A percentile compares a stretch with the other conserved stretches of the same genome.
phyloP scores from a whole-genome alignment of 2,113 vertebrate genomes.

The Sander lucioperca region DNA sequence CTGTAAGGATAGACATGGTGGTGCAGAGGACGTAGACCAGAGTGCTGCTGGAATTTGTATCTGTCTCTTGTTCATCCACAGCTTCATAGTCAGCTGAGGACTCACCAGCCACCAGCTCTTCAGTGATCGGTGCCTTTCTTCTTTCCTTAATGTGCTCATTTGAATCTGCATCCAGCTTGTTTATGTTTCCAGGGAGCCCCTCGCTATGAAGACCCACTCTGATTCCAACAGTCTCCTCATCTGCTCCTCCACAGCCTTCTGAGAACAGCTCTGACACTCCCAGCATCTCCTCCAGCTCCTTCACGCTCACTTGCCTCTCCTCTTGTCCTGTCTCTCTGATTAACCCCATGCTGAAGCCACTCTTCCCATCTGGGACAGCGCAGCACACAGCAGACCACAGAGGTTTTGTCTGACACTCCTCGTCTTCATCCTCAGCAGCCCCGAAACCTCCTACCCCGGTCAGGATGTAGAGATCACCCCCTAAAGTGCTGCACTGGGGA shows the following conservation, averaged over 20 bases:
- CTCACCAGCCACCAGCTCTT: not conserved
- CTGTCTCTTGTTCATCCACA: constrained; percentile 46
- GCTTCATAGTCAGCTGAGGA: constrained; percentile 25
- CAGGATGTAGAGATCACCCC: constrained; percentile 79
- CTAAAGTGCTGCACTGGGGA: constrained; percentile 71
- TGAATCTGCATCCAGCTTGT: constrained; percentile 8
- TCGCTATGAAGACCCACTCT: constrained; percentile 28
- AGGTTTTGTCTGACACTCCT: constrained; percentile 53
- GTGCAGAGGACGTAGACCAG: constrained; percentile 76
- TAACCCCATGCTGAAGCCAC: constrained; percentile 74
- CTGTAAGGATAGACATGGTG: constrained; percentile 69
- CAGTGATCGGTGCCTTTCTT: not conserved
- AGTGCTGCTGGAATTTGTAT: constrained; percentile 64
- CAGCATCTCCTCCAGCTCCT: constrained; percentile 77
- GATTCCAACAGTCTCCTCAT: constrained; percentile 26
- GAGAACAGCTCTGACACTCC: constrained; percentile 77
- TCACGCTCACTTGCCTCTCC: constrained; percentile 69
- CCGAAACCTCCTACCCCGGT: constrained; percentile 63
- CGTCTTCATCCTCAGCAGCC: constrained; percentile 45
- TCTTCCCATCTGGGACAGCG: constrained; percentile 56
- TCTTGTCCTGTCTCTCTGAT: constrained; percentile 62
- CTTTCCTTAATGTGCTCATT: too few species aligned
- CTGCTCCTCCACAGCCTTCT: constrained; percentile 70
- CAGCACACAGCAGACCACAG: constrained; percentile 84
- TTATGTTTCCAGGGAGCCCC: constrained; percentile 5